Evolutionary conservation across 1,140 invertebrate genomes (phyloP), one percentile per base, ranked within the genome.

Genomic region (Cydia splendana): DNA sequence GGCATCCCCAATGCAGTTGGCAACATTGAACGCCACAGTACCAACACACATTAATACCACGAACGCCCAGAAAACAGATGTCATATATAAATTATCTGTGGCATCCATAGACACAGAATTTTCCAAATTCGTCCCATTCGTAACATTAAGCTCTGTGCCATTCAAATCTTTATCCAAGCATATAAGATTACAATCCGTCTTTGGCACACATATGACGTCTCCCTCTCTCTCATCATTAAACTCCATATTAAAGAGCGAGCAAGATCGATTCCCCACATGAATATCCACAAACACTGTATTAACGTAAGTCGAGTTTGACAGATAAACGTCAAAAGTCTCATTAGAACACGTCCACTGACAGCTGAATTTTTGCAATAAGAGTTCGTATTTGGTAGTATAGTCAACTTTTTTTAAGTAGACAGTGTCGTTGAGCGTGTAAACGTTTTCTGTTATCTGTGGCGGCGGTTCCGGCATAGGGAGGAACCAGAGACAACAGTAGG

Each of bases 1-100:
- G 28, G 96, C 96, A 91, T 97, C 97, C 48, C 95, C 96, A 34
- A 97, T 95, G 75, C 95, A 96, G 82, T 97, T 97, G 20, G 94
- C 94, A 1, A 97, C 96, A 87, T 97, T 97, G 83, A 96, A 97
- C 18, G 95, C 95, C 79, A 97, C 95, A 1, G 95, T 96, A 42
- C 96, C 96, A 1, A 96, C 76, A 38, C 95, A 95, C 92, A 96
- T 95, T 6, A 97, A 85, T 4, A 96, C 79, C 0, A 97, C 94
- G 81, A 96, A 97, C 13, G 94, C 90, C 96, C 96, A 97, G 84
- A 97, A 97, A 15, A 94, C 94, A 0, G 86, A 77, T 0, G 94
- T 94, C 20, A 80, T 85, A 80, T 96, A 96, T 28, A 96, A 86
- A 83, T 79, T 83, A 73, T 76, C 79, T 18, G 67, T 38, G n/a